Percentiles rank a stretch among this genome's conserved stretches.
Evolutionary conservation across 30 jellyfish, hydroid and myxozoan species (phyloP).

Genomic region (Turritopsis dohrnii): DNA sequence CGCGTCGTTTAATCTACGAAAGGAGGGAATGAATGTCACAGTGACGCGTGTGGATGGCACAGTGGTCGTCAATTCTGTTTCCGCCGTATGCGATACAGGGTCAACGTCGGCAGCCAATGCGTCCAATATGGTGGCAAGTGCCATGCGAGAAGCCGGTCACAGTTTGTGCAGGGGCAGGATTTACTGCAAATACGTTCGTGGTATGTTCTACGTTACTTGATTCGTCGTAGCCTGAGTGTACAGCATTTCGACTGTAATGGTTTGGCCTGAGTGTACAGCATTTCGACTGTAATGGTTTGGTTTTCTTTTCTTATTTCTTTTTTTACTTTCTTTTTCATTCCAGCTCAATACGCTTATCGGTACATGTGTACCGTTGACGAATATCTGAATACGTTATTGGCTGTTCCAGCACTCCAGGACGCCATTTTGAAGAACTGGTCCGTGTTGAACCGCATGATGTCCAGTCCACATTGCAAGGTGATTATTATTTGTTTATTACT

Average conservation of each 20-base stretch:
- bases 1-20: neutral
- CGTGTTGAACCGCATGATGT: neutral
- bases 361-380: neutral
- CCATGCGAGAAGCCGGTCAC: neutral
- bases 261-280: neutral
- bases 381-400: neutral
- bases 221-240: neutral
- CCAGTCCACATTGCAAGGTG: neutral
- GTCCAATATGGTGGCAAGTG: neutral
- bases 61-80: neutral
- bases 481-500: neutral
- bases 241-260: too few relatives aligned
- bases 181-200: neutral
- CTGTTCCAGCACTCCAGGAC: neutral
- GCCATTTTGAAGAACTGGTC: neutral
- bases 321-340: neutral
- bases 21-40: neutral
- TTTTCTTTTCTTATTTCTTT: neutral
- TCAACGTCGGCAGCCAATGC: neutral
- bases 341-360: neutral
- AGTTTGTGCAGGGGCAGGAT: neutral
- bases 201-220: neutral
- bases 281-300: too few relatives aligned
- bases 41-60: neutral
- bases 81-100: neutral